phyloP scores from a whole-genome alignment of 2,888 invertebrate species.

The Pterobdella sp. region DNA sequence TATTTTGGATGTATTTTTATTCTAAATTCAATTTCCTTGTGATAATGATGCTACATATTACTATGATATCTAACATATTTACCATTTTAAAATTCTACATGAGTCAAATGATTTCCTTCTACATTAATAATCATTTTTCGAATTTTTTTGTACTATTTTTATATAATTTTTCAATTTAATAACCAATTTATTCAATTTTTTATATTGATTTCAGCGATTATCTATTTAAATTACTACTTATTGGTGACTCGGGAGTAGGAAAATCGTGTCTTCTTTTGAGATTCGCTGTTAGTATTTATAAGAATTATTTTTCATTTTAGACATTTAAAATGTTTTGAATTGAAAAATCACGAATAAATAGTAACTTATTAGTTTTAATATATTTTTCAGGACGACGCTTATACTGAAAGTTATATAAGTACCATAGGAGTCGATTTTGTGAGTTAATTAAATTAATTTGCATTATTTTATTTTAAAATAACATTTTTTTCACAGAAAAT shows the following conservation, averaged over 20 bases:
- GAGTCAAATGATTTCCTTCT: conserved; percentile 10
- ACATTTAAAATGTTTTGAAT: too few species aligned
- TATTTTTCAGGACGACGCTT: conserved; percentile 79
- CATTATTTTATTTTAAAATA: not conserved
- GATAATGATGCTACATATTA: conserved; percentile 8
- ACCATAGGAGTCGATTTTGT: conserved; percentile 99
- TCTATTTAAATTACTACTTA: conserved; percentile 92
- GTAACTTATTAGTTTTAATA: not conserved
- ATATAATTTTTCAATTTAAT: not conserved
- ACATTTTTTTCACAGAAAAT: conserved; percentile 70
- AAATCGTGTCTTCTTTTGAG: conserved; percentile 57
- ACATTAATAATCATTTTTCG: too few species aligned
- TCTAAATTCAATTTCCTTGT: conserved; percentile 12
- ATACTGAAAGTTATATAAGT: conserved; percentile 99
- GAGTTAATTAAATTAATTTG: conserved; percentile 53
- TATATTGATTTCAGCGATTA: conserved; percentile 59
- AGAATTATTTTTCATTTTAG: too few species aligned
- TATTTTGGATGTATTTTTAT: not conserved
- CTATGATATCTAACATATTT: conserved; percentile 2
- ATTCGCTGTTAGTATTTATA: conserved; percentile 43
- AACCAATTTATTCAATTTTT: not conserved
- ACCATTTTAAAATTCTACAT: not conserved
- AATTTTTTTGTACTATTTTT: not conserved
- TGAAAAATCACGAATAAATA: too few species aligned
- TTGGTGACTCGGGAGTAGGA: conserved; percentile 96